Conservation (phyloP, 2,797 vertebrate species). For the Ctenosaura bakeri region DNA sequence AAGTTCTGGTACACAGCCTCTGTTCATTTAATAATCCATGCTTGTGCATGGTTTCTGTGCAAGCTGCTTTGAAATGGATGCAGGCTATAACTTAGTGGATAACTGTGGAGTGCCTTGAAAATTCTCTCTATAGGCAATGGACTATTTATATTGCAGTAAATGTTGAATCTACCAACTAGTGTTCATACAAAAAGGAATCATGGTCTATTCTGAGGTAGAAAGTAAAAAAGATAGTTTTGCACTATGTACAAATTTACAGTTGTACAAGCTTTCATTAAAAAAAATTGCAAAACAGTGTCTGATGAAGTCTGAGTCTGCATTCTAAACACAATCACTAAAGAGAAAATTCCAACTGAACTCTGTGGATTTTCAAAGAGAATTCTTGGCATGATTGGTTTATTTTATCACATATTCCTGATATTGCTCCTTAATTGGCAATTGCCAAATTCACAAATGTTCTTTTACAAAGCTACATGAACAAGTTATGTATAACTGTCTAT, state of each 20-base stretch:
- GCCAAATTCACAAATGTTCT: slow-evolving; percentile 1
- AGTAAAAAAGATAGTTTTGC: background rate
- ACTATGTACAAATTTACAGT: background rate
- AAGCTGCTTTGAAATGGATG: background rate
- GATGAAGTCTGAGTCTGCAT: background rate
- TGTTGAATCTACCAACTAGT: background rate
- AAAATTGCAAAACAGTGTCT: background rate
- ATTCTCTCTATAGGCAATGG: background rate
- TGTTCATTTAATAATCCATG: slow-evolving; percentile 9
- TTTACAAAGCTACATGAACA: fast-evolving
- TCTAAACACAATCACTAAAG: slow-evolving; percentile 6
- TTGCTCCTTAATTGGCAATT: too few species aligned
- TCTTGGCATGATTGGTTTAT: background rate
- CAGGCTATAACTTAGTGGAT: background rate
- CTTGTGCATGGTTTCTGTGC: background rate
- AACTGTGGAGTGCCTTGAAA: background rate
- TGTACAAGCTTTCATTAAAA: background rate
- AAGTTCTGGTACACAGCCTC: background rate
- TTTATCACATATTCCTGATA: background rate
- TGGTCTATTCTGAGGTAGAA: background rate
- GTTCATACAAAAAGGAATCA: background rate
- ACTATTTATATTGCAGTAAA: background rate
- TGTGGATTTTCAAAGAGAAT: background rate
- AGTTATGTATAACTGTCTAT: background rate
- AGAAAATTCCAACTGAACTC: background rate